Evolutionary conservation across 2,797 vertebrate species (phyloP).

Genomic region (Onychomys torridus): DNA sequence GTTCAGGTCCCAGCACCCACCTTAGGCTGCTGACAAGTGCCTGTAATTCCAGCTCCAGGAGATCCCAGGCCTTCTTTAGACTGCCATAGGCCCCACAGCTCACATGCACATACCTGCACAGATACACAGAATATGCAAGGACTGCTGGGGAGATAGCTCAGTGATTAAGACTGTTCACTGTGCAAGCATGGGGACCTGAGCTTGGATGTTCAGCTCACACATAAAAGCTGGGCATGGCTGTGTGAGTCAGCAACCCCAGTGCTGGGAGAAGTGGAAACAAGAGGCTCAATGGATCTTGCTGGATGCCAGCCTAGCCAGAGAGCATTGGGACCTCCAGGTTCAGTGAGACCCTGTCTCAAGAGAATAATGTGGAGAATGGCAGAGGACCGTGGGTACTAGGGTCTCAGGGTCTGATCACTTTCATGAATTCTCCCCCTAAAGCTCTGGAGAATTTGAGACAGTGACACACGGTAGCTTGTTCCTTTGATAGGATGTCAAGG

Average conservation of each 20-base stretch:
- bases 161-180: neutral
- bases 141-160: too few species aligned
- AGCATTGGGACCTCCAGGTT: neutral
- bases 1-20: neutral
- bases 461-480: neutral
- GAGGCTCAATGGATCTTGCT: neutral
- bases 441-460: neutral
- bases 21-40: neutral
- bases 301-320: too few species aligned
- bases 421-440: neutral
- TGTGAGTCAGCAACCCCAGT: neutral
- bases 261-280: neutral
- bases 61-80: neutral
- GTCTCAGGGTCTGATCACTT: neutral
- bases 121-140: neutral
- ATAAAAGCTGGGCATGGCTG: neutral
- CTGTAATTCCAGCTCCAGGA: neutral
- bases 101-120: neutral
- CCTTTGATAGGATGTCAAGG: neutral
- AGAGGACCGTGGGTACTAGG: neutral
- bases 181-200: neutral
- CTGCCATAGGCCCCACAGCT: neutral
- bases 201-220: neutral
- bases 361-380: neutral
- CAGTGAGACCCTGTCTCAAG: neutral